Conservation (phyloP, 2,113 vertebrate species). For the Saccopteryx leptura region DNA sequence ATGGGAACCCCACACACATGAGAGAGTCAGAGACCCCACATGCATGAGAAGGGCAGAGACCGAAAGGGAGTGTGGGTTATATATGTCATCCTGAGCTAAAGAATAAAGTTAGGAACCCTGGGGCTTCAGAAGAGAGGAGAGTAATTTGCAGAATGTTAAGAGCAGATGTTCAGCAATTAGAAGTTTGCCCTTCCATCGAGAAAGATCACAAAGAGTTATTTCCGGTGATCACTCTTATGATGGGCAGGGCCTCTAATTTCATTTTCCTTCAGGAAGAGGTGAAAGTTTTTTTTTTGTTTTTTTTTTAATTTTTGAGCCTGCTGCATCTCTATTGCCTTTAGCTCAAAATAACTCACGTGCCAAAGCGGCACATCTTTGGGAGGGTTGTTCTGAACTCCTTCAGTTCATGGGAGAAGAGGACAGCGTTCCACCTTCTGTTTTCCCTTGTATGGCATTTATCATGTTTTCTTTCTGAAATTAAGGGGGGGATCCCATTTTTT, state of each 20-base stretch:
- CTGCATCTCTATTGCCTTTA: background rate
- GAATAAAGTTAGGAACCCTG: background rate
- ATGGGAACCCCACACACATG: too few species aligned
- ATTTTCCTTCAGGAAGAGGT: background rate
- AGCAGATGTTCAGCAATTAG: background rate
- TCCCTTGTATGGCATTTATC: background rate
- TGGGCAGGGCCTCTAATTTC: background rate
- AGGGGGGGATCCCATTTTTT: background rate
- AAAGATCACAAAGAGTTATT: background rate
- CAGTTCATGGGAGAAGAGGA: background rate
- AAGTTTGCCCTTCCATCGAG: background rate
- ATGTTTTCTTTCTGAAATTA: constrained; percentile 57
- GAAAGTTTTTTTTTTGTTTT: background rate
- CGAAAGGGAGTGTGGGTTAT: background rate
- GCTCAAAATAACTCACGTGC: background rate
- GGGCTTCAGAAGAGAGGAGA: background rate
- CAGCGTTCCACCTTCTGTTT: background rate
- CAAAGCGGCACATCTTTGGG: background rate
- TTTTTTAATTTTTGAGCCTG: background rate
- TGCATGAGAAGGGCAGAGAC: background rate
- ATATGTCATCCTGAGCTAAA: background rate
- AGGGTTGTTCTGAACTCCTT: background rate
- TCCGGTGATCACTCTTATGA: background rate
- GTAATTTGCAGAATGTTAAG: background rate
- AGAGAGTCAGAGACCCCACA: background rate